Evolutionary conservation across 2,888 invertebrate species (phyloP).

Genomic region (Tromatobia lineatoria): DNA sequence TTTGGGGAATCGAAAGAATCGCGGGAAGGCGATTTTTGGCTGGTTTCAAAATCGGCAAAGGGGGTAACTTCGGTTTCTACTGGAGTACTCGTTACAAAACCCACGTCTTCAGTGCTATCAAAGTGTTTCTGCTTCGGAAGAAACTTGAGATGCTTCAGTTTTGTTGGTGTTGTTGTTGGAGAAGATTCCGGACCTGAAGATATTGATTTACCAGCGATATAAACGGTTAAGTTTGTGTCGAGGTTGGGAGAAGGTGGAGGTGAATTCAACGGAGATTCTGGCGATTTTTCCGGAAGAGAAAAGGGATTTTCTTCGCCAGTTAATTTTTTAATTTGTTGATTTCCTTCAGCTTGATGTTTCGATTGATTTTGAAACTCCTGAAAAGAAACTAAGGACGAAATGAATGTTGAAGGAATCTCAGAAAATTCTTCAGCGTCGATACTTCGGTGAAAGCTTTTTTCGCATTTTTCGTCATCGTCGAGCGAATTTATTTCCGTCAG

Average conservation of each 20-base stretch:
- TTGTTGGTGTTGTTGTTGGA: constrained; percentile 52
- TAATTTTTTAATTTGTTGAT: background rate
- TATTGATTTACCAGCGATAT: background rate
- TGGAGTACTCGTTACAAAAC: constrained; percentile 62
- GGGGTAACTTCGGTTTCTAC: constrained; percentile 25
- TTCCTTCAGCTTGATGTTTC: background rate
- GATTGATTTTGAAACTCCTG: background rate
- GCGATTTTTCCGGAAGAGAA: background rate
- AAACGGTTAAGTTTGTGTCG: background rate
- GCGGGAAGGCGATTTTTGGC: constrained; percentile 13
- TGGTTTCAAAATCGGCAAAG: constrained; percentile 24
- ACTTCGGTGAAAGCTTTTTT: background rate
- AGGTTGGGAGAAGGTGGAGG: background rate
- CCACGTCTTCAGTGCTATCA: constrained; percentile 62
- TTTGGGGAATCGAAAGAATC: constrained; percentile 26
- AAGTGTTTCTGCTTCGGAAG: constrained; percentile 65
- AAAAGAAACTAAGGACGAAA: background rate
- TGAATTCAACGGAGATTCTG: background rate
- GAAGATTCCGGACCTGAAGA: constrained; percentile 25
- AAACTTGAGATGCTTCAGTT: constrained; percentile 67
- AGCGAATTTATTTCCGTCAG: constrained; percentile 61
- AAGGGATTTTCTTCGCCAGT: background rate
- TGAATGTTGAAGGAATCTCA: constrained; percentile 3
- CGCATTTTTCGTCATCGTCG: constrained; percentile 21
- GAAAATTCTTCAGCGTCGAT: background rate